Evolutionary conservation across 2,113 vertebrate genomes (phyloP).

Genomic region (Bubo bubo): DNA sequence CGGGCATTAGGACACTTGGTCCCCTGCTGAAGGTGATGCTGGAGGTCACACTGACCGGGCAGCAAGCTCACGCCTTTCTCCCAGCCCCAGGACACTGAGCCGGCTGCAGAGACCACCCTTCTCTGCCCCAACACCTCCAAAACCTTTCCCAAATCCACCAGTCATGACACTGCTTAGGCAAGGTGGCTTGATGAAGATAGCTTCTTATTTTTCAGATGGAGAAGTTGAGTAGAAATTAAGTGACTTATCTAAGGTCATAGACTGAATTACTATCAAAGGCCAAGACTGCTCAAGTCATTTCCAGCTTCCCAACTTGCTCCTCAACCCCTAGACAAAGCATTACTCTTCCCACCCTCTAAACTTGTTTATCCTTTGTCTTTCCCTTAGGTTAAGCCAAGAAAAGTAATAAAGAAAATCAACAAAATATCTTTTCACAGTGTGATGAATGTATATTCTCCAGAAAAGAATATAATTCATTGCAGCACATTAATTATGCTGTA

Average conservation of each 20-base stretch:
- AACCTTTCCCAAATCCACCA: neutral
- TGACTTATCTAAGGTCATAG: neutral
- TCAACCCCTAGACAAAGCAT: neutral
- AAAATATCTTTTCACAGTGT: neutral
- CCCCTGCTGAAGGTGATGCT: neutral
- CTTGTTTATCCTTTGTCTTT: neutral
- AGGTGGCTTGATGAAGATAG: neutral
- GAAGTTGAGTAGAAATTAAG: neutral
- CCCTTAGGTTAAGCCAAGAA: neutral
- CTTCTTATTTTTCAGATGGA: neutral
- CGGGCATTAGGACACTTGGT: accelerated
- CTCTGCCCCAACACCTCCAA: neutral
- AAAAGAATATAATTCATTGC: neutral
- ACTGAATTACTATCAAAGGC: neutral
- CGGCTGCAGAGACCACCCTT: neutral
- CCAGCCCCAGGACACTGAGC: too few species aligned
- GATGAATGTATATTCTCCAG: neutral
- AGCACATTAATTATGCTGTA: neutral
- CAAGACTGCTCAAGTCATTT: neutral
- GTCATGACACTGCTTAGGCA: neutral
- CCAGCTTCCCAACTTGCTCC: neutral
- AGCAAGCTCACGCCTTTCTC: neutral
- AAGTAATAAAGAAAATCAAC: neutral
- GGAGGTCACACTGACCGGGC: neutral
- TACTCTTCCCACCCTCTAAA: neutral